A percentile compares a stretch with the other conserved stretches of the same genome.
These are phyloP conservation scores for Spondyliosoma cantharus DNA, from an alignment of 2,797 vertebrate species.

Conservation along the genomic window DNA sequence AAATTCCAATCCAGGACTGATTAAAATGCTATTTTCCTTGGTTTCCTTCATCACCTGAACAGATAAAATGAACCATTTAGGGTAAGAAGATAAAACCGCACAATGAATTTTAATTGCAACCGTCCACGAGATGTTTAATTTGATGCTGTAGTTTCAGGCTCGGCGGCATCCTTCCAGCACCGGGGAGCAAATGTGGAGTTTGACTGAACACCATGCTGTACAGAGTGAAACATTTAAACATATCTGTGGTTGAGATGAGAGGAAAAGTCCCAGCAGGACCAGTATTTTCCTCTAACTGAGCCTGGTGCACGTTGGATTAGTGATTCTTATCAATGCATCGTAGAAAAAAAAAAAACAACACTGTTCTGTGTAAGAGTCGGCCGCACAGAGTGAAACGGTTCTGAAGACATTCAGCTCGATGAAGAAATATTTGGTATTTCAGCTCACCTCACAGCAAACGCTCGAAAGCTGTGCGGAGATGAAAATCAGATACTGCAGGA, in stretches of 20 bases:
- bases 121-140: slow-evolving; percentile 26
- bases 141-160: slow-evolving; percentile 21
- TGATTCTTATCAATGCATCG: slow-evolving; percentile 11
- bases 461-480: slow-evolving; percentile 43
- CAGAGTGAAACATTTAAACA: slow-evolving; percentile 8
- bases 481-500: slow-evolving; percentile 44
- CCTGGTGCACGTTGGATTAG: not conserved
- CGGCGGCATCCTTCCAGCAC: not conserved
- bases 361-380: slow-evolving; percentile 7
- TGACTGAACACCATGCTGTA: slow-evolving; percentile 8
- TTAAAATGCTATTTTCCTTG: not conserved
- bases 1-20: not conserved
- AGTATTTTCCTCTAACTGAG: slow-evolving; percentile 51
- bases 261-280: slow-evolving; percentile 24
- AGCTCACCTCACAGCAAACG: slow-evolving; percentile 44
- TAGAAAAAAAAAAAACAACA: slow-evolving; percentile 36
- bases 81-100: slow-evolving; percentile 37
- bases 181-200: slow-evolving; percentile 22
- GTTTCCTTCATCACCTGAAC: not conserved
- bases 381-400: slow-evolving; percentile 16
- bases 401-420: slow-evolving; percentile 65
- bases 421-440: slow-evolving; percentile 72
- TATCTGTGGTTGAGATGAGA: slow-evolving; percentile 11
- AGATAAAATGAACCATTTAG: slow-evolving; percentile 31
- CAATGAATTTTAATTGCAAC: slow-evolving; percentile 38